Evolutionary conservation across 2,797 vertebrate species (phyloP).

Genomic region (Parauchenoglanis punctatus): DNA sequence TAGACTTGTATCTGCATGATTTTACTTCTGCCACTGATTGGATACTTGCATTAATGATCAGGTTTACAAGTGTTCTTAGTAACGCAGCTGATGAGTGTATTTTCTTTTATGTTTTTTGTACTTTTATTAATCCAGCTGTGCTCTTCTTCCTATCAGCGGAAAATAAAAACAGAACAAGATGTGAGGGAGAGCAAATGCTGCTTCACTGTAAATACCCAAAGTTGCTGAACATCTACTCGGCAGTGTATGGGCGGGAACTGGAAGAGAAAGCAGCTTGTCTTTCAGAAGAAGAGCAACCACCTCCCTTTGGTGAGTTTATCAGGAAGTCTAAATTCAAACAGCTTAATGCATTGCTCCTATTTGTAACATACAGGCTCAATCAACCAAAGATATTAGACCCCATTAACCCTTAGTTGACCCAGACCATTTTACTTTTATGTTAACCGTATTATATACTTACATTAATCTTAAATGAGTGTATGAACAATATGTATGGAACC

Average conservation of each 20-base stretch:
- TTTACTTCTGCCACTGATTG: neutral
- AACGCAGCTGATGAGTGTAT: neutral
- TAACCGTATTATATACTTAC: neutral
- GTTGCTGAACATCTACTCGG: conserved; percentile 92
- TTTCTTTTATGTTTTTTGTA: neutral
- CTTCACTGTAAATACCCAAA: conserved; percentile 90
- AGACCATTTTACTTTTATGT: neutral
- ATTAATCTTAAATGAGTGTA: neutral
- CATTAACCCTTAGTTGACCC: neutral
- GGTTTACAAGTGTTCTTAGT: neutral
- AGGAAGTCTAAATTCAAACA: neutral
- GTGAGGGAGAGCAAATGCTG: conserved; percentile 85
- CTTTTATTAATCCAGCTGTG: conserved; percentile 1
- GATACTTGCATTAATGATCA: neutral
- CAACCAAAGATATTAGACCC: neutral
- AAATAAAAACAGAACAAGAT: conserved; percentile 86
- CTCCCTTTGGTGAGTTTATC: conserved; percentile 82
- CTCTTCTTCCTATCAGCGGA: conserved; percentile 76
- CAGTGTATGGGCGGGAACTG: conserved; percentile 83
- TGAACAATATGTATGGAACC: neutral
- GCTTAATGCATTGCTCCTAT: neutral
- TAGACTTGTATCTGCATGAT: neutral
- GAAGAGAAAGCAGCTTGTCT: conserved; percentile 78
- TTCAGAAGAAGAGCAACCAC: conserved; percentile 66
- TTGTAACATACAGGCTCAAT: neutral